These are phyloP conservation scores for Hemibagrus wyckioides DNA, from an alignment of 2,113 vertebrate genomes.

Conservation along the genomic window DNA sequence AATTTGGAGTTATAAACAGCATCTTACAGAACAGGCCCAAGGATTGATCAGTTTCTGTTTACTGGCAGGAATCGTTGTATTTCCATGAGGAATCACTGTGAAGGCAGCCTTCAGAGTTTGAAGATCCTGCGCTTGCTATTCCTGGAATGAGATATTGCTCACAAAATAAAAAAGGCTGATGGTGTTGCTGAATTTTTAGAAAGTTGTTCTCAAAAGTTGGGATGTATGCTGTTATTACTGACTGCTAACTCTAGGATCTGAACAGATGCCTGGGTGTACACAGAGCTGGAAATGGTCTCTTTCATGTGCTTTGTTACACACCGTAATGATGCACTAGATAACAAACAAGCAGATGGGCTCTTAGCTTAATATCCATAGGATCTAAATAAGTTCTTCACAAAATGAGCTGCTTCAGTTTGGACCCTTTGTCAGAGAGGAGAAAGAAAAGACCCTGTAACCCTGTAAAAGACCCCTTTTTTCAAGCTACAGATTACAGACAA, in stretches of 20 bases:
- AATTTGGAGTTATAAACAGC: neutral
- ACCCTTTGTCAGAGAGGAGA: neutral
- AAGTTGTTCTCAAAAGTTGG: neutral
- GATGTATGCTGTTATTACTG: constrained; percentile 1
- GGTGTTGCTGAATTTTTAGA: neutral
- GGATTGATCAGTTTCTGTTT: neutral
- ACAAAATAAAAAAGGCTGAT: neutral
- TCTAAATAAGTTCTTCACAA: constrained; percentile 1
- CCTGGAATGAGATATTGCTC: neutral
- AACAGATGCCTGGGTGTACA: constrained; percentile 6
- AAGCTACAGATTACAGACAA: neutral
- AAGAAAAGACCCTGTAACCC: neutral
- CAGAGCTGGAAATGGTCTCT: neutral
- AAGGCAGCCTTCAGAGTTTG: neutral
- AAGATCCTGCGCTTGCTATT: neutral
- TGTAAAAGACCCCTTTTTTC: neutral
- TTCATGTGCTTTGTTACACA: neutral
- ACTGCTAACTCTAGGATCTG: neutral
- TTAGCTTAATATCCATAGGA: neutral
- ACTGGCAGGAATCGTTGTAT: neutral
- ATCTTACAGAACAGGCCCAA: neutral
- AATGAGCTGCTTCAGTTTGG: neutral
- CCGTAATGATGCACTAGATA: constrained; percentile 1
- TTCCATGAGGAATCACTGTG: neutral
- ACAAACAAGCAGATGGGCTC: constrained; percentile 1